These are phyloP conservation scores for Taeniopygia guttata DNA, from an alignment of 2,797 vertebrate genomes.

Conservation along the genomic window DNA sequence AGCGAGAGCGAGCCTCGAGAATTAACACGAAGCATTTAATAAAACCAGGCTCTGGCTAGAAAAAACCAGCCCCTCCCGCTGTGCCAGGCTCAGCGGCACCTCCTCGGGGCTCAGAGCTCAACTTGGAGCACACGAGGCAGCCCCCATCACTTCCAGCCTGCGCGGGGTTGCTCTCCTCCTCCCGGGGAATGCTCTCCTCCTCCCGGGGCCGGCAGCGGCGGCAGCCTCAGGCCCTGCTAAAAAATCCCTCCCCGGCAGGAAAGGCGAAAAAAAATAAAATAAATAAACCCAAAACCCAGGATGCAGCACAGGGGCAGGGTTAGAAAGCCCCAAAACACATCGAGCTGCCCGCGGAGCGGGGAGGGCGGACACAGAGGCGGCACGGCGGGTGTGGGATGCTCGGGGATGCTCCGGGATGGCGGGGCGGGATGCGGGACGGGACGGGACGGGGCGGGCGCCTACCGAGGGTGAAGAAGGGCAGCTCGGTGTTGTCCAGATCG, in stretches of 20 bases:
- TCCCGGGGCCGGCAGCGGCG: not conserved
- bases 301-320: not conserved
- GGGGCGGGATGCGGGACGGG: not conserved
- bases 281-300: not conserved
- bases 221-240: constrained; percentile 31
- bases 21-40: not conserved
- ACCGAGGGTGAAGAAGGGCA: constrained; percentile 98
- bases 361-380: not conserved
- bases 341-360: constrained; percentile 9
- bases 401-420: not conserved
- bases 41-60: not conserved
- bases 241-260: not conserved
- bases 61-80: not conserved
- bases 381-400: not conserved
- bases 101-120: not conserved
- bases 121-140: constrained; percentile 14
- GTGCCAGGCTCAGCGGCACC: not conserved
- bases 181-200: not conserved
- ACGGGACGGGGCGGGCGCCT: constrained; percentile 58
- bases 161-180: not conserved
- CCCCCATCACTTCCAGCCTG: not conserved
- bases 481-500: constrained; percentile 98
- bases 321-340: constrained; percentile 40
- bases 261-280: not conserved
- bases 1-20: not conserved